phyloP scores from a whole-genome alignment of 2,888 invertebrate genomes.

The Hirtodrosophila duncani region DNA sequence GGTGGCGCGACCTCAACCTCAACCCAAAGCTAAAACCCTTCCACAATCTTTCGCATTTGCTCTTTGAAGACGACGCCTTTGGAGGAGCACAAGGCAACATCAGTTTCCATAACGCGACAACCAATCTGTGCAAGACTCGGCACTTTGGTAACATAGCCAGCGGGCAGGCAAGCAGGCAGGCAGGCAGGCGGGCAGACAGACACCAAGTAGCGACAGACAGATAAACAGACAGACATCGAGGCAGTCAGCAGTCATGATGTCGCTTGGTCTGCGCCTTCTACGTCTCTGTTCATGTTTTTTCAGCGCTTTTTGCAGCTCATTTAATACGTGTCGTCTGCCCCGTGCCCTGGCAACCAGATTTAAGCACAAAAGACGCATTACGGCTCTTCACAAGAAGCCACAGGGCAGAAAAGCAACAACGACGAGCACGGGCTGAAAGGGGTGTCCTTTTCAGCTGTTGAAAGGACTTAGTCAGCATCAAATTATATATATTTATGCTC shows the following conservation, averaged over 20 bases:
- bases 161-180: slow-evolving; percentile 12
- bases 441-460: no score
- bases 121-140: slow-evolving; percentile 64
- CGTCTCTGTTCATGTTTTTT: slow-evolving; percentile 30
- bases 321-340: slow-evolving; percentile 67
- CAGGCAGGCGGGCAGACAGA: background rate
- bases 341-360: slow-evolving; percentile 67
- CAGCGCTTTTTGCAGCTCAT: slow-evolving; percentile 63
- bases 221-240: no score
- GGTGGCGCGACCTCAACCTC: slow-evolving; percentile 29
- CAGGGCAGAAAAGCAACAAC: slow-evolving; percentile 47
- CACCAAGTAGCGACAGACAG: no score
- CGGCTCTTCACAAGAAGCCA: slow-evolving; percentile 58
- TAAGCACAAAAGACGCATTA: slow-evolving; percentile 67
- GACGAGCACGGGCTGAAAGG: slow-evolving; percentile 5
- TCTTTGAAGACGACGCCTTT: slow-evolving; percentile 57
- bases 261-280: slow-evolving; percentile 12
- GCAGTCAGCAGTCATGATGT: no score
- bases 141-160: slow-evolving; percentile 35
- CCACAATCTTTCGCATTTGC: slow-evolving; percentile 36
- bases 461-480: slow-evolving; percentile 20
- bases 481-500: slow-evolving; percentile 1
- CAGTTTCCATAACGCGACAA: slow-evolving; percentile 35
- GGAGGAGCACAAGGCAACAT: slow-evolving; percentile 1
- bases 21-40: background rate